Conservation (phyloP, 1,140 invertebrate species). For the Pseudomyrmex concolor region DNA sequence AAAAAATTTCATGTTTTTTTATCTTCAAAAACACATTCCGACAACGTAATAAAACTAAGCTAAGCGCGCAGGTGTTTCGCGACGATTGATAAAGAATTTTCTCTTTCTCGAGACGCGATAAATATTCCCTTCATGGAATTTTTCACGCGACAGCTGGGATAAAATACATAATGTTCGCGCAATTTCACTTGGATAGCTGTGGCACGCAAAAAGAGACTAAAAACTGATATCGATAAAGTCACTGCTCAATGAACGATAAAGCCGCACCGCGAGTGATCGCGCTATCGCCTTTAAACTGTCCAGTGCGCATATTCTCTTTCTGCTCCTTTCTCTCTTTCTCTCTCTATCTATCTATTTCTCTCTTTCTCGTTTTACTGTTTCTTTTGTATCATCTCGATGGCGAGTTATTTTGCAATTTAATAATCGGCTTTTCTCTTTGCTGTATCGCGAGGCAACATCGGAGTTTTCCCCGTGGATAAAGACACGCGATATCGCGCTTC, state of each 20-base stretch:
- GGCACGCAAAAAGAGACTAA: constrained; percentile 24
- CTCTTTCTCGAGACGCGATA: background rate
- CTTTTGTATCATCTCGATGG: constrained; percentile 15
- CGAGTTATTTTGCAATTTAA: constrained; percentile 70
- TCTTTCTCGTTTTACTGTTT: background rate
- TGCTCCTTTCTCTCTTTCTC: background rate
- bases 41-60: constrained; percentile 22
- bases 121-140: constrained; percentile 35
- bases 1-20: constrained; percentile 3
- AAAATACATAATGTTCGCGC: constrained; percentile 50
- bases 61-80: constrained; percentile 11
- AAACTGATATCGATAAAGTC: constrained; percentile 49
- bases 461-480: constrained; percentile 28
- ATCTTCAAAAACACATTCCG: background rate
- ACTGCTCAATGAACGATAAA: constrained; percentile 45
- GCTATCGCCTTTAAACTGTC: constrained; percentile 54
- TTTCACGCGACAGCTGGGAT: constrained; percentile 5
- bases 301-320: background rate
- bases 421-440: constrained; percentile 38
- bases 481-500: background rate
- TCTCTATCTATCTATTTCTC: constrained; percentile 12
- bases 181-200: constrained; percentile 27
- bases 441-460: background rate
- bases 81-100: constrained; percentile 38
- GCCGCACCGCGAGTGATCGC: constrained; percentile 19